Evolutionary conservation across 2,113 vertebrate genomes (phyloP), one percentile per base, ranked within the genome.

Genomic region (Mus spicilegus): DNA sequence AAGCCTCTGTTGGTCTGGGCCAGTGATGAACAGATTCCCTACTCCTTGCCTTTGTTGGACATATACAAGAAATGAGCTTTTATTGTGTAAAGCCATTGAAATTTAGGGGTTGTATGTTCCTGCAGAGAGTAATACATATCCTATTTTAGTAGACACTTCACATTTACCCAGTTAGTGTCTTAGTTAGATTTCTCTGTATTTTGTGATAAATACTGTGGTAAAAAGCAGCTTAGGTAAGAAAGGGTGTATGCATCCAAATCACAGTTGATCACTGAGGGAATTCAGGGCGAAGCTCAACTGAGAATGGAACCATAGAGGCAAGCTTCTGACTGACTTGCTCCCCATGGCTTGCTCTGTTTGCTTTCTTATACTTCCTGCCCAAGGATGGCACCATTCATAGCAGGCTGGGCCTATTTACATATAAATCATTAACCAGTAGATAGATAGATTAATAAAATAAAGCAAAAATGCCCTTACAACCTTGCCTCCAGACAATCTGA

Each of bases 51-150:
- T 54, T 7, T 89, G 19, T 65, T 84, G 75, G 49, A 70, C 42
- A 93, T n/a, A 72, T 7, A 17, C 33, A 90, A 75, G 84, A 96
- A 86, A 80, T 67, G 54, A 87, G 42, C 49, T 94, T 96, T 81
- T 77, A 58, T 96, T 51, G 46, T 51, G 12, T 72, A 51, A 76
- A 91, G 26, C 58, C 63, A 67, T 16, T 96, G 85, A 92, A 24
- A 93, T 93, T 84, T 96, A 30, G 10, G 75, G 16, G 22, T 93
- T 88, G 28, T 91, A 95, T 96, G 72, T 89, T 75, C 51, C 24
- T 90, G 22, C 26, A 58, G 65, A 80, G 63, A 94, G 76, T 78
- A 17, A 16, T 75, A 30, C 49, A 51, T 22, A 51, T 56, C 33
- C 28, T 69, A 33, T 58, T 91, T 93, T 13, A 65, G 2, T 73